Base-by-base conservation (phyloP, 2,113 vertebrate species). In the Callopanchax toddi region DNA sequence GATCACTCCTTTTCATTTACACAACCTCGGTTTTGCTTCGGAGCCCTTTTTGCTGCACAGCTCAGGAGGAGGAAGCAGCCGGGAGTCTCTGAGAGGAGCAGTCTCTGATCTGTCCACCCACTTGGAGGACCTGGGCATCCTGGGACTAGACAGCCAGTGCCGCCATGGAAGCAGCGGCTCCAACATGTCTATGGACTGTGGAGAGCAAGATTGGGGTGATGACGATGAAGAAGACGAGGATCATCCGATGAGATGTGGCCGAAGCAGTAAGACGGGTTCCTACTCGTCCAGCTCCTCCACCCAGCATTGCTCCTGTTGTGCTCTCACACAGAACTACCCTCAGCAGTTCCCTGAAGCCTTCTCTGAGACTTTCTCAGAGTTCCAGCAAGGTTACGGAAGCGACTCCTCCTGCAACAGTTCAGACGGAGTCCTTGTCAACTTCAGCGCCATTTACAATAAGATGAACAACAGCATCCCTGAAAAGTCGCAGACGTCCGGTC, bases 381-480 rank as follows among this genome's bases (percentile, higher is more conserved):
- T 94, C 67, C 94, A 93, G 68, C 95, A 92, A 76, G 94, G 94
- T 54, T 96, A 95, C 4, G 86, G 92, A 78, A 98, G 96, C 4
- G 97, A 99, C 89, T 98, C 95, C 0, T 98, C 97, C 39, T 97
- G 95, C 91, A 97, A 96, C 90, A 97, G 96, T 74, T 98, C 96
- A 0, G 95, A 99, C 0, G 96, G 97, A 0, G 94, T 98, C 21
- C 93, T 98, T 11, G 96, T 99, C 74, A 99, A 95, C 75, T 97
- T 98, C 92, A 99, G 96, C 21, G 87, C 96, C 52, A 97, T 99
- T 60, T 99, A 95, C 92, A 94, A 93, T 89, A 97, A 97, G 72
- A 93, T 92, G 91, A 96, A 94, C 26, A 92, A 92, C 67, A 50
- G 72, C 0, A 65, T 93, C 53, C 94, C 90, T 0, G 89, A 94